phyloP scores from a whole-genome alignment of 2,113 vertebrate species.

The Python bivittatus region DNA sequence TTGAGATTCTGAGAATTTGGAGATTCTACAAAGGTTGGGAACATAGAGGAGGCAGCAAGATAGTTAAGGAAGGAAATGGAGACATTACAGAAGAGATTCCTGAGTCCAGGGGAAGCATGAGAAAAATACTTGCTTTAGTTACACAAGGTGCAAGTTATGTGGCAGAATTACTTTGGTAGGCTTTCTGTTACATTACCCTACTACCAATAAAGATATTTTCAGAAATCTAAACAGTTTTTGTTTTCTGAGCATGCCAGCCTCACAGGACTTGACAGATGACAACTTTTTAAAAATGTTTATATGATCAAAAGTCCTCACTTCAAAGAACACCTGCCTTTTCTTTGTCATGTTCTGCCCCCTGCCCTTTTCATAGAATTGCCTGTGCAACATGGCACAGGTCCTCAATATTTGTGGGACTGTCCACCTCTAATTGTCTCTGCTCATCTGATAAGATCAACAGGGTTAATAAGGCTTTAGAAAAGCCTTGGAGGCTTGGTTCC shows the following conservation, averaged over 20 bases:
- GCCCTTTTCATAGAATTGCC: not conserved
- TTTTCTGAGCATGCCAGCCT: not conserved
- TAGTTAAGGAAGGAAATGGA: not conserved
- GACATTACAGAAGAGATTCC: not conserved
- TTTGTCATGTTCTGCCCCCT: not conserved
- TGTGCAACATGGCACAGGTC: not conserved
- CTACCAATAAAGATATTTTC: not conserved
- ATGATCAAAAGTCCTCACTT: not conserved
- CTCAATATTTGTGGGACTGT: not conserved
- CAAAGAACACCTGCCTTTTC: not conserved
- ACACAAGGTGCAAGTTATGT: not conserved
- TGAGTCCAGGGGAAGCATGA: not conserved
- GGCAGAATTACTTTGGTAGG: not conserved
- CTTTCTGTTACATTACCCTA: not conserved
- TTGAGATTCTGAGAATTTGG: no score
- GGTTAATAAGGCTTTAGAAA: not conserved
- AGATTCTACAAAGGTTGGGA: not conserved
- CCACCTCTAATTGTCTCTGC: not conserved
- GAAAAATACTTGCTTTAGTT: not conserved
- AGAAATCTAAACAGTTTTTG: not conserved
- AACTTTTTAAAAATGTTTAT: not conserved
- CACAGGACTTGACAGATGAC: not conserved
- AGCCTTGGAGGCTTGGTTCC: not conserved
- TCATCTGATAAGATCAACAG: not conserved
- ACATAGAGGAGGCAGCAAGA: not conserved